Base-by-base conservation (phyloP, 2,113 vertebrate genomes). In the Gymnogyps californianus region DNA sequence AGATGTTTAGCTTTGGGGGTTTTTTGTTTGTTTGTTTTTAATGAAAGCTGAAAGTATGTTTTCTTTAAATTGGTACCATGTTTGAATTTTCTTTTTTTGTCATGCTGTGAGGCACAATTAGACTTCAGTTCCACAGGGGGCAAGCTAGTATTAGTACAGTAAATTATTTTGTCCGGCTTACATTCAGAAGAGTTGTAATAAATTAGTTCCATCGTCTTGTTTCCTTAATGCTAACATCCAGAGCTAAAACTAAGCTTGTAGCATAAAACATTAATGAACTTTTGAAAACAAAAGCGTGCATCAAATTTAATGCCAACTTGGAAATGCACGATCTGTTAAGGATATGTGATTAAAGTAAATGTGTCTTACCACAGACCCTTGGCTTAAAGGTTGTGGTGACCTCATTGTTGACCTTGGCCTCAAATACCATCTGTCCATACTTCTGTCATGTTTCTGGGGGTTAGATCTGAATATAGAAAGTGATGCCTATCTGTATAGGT, bases 1-100 rank as follows among this genome's bases (percentile, higher is more conserved):
- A 87, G 38, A 77, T 95, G 87, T 94, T 94, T 91, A 87, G 89
- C 74, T 89, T 67, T 82, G 80, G 83, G 78, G 12, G 0, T 26
- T 66, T 72, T 74, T 90, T 92, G 54, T 93, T 93, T 86, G 59
- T 90, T 96, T 96, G 49, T 87, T 94, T 96, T 79, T 76, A 87
- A 94, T 87, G 59, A 95, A 96, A 88, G 46, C 62, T 97, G 74
- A 89, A 91, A 91, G 32, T 89, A 11, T 95, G 81, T 97, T 96
- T 83, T 76, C 87, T 95, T 93, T 83, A 83, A 76, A 52, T 94
- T 71, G 70, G 24, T 96, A 55, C 75, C 55, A 15, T 85, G 84
- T 77, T 94, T 95, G 67, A 61, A 34, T 93, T 93, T 89, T 71
- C 57, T 17, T 64, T 82, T 85, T 85, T 90, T 92, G 46, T 91